These are phyloP conservation scores for Lycocerus yunnanus DNA, from an alignment of 2,888 invertebrate species.

Conservation along the genomic window DNA sequence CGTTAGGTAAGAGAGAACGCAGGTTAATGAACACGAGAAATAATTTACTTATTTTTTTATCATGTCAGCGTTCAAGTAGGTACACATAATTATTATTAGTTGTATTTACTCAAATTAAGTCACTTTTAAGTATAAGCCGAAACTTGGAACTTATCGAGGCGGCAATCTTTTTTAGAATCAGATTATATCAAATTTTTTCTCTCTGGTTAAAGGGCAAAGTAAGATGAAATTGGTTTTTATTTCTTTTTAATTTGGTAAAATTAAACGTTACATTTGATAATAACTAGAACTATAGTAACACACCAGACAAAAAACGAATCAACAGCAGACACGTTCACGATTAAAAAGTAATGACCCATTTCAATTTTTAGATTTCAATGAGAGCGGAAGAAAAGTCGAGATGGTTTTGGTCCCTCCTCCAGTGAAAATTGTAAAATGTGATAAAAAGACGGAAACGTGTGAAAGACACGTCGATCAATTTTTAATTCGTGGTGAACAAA, in stretches of 20 bases:
- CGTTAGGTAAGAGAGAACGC: slow-evolving; percentile 61
- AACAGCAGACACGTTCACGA: too few species aligned
- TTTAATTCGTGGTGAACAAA: slow-evolving; percentile 77
- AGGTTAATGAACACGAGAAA: background rate
- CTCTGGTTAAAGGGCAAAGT: background rate
- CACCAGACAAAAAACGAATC: too few species aligned
- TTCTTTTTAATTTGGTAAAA: background rate
- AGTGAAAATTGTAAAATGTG: slow-evolving; percentile 61
- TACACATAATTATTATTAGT: too few species aligned
- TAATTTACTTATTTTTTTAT: too few species aligned
- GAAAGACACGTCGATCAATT: slow-evolving; percentile 70
- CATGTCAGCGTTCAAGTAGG: too few species aligned
- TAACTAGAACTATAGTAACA: too few species aligned
- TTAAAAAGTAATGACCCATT: background rate
- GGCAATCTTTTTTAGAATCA: too few species aligned
- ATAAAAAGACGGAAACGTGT: slow-evolving; percentile 69
- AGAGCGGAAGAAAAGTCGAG: background rate
- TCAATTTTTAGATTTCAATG: background rate
- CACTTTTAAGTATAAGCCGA: too few species aligned
- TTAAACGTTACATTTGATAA: background rate
- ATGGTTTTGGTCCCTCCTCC: slow-evolving; percentile 51
- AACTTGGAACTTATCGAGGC: too few species aligned
- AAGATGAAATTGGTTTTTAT: background rate
- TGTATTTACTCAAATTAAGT: too few species aligned
- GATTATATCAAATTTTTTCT: background rate